phyloP scores from a whole-genome alignment of 2,797 vertebrate genomes.

The Microhierax caerulescens region DNA sequence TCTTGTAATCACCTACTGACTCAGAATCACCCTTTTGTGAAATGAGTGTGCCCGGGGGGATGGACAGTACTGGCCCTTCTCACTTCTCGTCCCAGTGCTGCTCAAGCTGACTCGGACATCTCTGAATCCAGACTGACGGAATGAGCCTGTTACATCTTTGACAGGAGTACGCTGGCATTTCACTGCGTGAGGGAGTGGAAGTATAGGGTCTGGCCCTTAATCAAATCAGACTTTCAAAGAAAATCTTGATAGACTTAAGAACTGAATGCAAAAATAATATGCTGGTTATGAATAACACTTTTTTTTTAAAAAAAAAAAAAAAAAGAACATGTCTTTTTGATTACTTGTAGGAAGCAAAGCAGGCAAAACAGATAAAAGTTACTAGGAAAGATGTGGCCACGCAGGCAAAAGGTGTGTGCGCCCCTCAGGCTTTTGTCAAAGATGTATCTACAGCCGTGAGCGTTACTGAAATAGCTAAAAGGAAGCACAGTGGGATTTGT shows the following conservation, averaged over 20 bases:
- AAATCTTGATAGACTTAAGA: neutral
- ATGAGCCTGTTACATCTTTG: rapidly evolving
- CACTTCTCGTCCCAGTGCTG: neutral
- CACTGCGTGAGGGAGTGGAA: neutral
- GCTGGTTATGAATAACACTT: neutral
- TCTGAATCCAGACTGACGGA: neutral
- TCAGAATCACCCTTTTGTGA: neutral
- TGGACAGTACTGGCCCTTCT: neutral
- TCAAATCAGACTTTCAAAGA: neutral
- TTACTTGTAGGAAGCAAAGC: neutral
- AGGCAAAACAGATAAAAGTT: neutral
- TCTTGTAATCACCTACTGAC: neutral
- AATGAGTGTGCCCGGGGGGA: neutral
- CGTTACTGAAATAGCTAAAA: neutral
- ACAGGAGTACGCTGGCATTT: rapidly evolving
- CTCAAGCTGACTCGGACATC: neutral
- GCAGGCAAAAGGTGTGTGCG: neutral
- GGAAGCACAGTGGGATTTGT: neutral
- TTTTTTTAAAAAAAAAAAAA: neutral
- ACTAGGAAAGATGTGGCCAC: neutral
- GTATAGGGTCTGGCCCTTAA: neutral
- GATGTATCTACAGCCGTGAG: neutral
- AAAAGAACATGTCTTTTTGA: neutral
- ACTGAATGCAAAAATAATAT: neutral
- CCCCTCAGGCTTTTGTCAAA: neutral